These are phyloP conservation scores for Drosophila anomalata DNA, from an alignment of 2,888 invertebrate genomes.

Conservation along the genomic window DNA sequence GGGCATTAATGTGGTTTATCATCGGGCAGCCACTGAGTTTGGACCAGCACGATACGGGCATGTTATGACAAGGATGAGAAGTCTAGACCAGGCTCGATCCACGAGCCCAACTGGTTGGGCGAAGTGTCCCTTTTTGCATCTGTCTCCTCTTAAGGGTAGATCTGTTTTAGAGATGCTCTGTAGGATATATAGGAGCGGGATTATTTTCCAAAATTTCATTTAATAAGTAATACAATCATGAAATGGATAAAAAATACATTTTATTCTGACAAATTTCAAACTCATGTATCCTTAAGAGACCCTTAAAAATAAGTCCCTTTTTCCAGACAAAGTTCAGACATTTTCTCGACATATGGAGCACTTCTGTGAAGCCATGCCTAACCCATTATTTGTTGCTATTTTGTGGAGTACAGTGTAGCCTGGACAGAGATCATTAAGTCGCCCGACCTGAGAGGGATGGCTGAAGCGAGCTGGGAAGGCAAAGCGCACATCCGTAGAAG, in stretches of 20 bases:
- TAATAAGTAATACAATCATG: not conserved
- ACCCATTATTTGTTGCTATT: not conserved
- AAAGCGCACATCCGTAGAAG: constrained; percentile 82
- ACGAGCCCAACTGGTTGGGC: constrained; percentile 32
- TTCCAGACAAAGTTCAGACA: not conserved
- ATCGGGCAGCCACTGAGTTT: constrained; percentile 47
- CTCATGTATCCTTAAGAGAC: not conserved
- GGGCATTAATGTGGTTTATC: constrained; percentile 80
- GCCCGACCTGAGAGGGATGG: constrained; percentile 66
- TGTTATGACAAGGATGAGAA: constrained; percentile 50
- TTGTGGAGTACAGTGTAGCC: constrained; percentile 20
- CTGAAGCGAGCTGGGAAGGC: constrained; percentile 14
- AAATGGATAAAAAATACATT: not conserved
- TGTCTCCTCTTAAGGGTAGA: not conserved
- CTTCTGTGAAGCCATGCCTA: not conserved
- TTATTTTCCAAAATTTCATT: not conserved
- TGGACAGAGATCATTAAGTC: constrained; percentile 43
- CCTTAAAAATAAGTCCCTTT: not conserved
- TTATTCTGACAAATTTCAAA: not conserved
- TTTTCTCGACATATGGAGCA: not conserved
- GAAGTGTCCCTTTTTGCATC: not conserved
- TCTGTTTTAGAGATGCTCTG: constrained; percentile 24
- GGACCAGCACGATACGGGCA: constrained; percentile 40
- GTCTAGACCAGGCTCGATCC: constrained; percentile 18
- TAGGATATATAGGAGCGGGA: not conserved